Evolutionary conservation across 2,888 invertebrate species (phyloP).

Genomic region (Scaptomyza caliginosa): DNA sequence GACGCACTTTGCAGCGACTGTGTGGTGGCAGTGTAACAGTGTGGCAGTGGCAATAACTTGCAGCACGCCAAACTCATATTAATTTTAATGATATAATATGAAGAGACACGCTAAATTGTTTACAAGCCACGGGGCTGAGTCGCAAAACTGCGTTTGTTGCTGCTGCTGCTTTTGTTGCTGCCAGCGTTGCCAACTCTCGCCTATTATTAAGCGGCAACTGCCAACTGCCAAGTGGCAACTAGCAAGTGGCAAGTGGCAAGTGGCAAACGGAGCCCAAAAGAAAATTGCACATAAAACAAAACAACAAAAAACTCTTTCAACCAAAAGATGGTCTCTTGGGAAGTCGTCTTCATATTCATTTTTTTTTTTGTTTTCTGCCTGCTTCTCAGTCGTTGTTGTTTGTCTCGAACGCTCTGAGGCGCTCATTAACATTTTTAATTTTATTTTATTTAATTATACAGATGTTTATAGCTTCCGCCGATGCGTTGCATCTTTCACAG

Average conservation of each 20-base stretch:
- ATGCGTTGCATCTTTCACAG: slow-evolving; percentile 64
- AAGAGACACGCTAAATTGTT: slow-evolving; percentile 77
- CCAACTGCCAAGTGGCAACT: slow-evolving; percentile 2
- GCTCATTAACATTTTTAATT: slow-evolving; percentile 79
- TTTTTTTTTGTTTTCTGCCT: not conserved
- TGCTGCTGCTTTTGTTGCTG: slow-evolving; percentile 4
- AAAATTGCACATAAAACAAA: slow-evolving; percentile 11
- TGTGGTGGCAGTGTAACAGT: not conserved
- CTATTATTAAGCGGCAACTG: slow-evolving; percentile 5
- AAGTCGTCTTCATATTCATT: not conserved
- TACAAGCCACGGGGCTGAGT: slow-evolving; percentile 64
- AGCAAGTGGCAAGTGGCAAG: slow-evolving; percentile 17
- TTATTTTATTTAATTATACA: slow-evolving; percentile 80
- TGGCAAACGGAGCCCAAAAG: slow-evolving; percentile 13
- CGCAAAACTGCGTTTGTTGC: slow-evolving; percentile 47
- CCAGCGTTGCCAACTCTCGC: not conserved
- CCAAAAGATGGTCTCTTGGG: not conserved
- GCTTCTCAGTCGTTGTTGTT: slow-evolving; percentile 4
- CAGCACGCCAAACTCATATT: slow-evolving; percentile 74
- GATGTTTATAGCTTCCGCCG: slow-evolving; percentile 78
- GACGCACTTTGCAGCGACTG: slow-evolving; percentile 40
- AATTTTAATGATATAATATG: slow-evolving; percentile 80
- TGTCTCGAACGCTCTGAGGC: slow-evolving; percentile 17
- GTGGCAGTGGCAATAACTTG: slow-evolving; percentile 57
- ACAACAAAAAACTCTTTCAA: not conserved